These are phyloP conservation scores for Phymastichus coffea DNA, from an alignment of 1,140 invertebrate genomes.

Conservation along the genomic window DNA sequence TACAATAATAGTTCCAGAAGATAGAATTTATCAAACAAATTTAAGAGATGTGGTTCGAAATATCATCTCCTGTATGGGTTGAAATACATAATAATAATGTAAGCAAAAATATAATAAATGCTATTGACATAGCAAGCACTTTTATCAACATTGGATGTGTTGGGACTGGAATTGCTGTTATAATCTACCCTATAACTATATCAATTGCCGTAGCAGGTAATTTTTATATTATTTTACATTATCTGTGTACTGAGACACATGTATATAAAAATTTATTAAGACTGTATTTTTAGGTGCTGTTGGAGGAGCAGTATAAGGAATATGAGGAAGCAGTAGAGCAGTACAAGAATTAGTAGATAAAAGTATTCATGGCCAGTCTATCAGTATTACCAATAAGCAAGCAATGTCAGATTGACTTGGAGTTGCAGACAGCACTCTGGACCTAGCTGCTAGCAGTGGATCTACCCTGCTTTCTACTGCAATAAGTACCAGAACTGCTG, in stretches of 20 bases:
- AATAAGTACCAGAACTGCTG: slow-evolving; percentile 21
- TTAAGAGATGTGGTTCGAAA: slow-evolving; percentile 11
- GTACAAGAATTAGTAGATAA: slow-evolving; percentile 32
- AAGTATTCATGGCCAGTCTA: slow-evolving; percentile 32
- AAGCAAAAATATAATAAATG: slow-evolving; percentile 25
- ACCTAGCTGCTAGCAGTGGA: slow-evolving; percentile 27
- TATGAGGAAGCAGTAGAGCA: slow-evolving; percentile 33
- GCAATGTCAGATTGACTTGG: slow-evolving; percentile 33
- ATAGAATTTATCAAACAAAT: slow-evolving; percentile 46
- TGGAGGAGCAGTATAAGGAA: slow-evolving; percentile 1
- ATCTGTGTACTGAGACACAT: too few species aligned
- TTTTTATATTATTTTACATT: background rate
- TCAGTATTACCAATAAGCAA: slow-evolving; percentile 22
- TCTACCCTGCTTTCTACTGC: slow-evolving; percentile 24
- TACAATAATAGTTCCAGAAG: slow-evolving; percentile 44
- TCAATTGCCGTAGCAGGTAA: slow-evolving; percentile 6
- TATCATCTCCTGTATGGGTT: slow-evolving; percentile 35
- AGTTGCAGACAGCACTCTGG: slow-evolving; percentile 24
- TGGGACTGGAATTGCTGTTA: slow-evolving; percentile 7
- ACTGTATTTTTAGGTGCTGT: slow-evolving; percentile 29
- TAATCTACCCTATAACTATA: slow-evolving; percentile 11
- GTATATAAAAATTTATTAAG: background rate
- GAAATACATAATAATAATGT: slow-evolving; percentile 44
- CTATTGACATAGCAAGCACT: slow-evolving; percentile 40
- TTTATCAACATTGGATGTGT: slow-evolving; percentile 4